These are phyloP conservation scores for Dioctria rufipes DNA, from an alignment of 2,888 invertebrate genomes.

Conservation along the genomic window DNA sequence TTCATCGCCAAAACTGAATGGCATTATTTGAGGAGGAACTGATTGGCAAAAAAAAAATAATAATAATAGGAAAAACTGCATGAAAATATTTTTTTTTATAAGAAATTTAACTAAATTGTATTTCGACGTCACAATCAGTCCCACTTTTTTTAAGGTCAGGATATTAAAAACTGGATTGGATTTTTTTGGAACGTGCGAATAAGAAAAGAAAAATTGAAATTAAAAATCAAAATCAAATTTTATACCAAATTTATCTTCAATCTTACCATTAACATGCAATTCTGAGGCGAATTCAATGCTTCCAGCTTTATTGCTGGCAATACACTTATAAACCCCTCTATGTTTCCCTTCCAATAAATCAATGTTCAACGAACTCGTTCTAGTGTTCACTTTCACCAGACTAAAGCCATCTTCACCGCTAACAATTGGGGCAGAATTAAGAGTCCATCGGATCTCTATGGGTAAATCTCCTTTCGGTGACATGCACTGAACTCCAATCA, in stretches of 20 bases:
- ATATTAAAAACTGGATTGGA: background rate
- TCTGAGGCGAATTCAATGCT: slow-evolving; percentile 75
- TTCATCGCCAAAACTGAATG: slow-evolving; percentile 81
- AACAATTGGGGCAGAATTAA: slow-evolving; percentile 72
- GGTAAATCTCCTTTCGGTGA: slow-evolving; percentile 83
- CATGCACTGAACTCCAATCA: slow-evolving; percentile 75
- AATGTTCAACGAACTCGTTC: slow-evolving; percentile 74
- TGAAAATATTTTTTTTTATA: no score
- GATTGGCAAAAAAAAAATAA: background rate
- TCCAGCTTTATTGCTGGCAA: slow-evolving; percentile 80
- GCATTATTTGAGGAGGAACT: slow-evolving; percentile 79
- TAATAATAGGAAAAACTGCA: no score
- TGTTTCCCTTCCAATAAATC: slow-evolving; percentile 70
- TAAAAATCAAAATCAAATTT: slow-evolving; percentile 27
- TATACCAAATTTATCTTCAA: background rate
- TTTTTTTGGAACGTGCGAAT: background rate
- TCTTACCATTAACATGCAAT: slow-evolving; percentile 73
- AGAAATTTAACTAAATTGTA: no score
- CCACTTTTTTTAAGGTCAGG: no score
- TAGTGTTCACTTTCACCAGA: slow-evolving; percentile 70
- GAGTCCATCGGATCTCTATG: slow-evolving; percentile 81
- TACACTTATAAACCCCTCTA: slow-evolving; percentile 81
- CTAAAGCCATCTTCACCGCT: slow-evolving; percentile 68
- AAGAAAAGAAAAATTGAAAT: background rate
- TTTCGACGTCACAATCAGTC: no score